phyloP scores from a whole-genome alignment of 2,797 vertebrate species.

The Perodicticus potto region DNA sequence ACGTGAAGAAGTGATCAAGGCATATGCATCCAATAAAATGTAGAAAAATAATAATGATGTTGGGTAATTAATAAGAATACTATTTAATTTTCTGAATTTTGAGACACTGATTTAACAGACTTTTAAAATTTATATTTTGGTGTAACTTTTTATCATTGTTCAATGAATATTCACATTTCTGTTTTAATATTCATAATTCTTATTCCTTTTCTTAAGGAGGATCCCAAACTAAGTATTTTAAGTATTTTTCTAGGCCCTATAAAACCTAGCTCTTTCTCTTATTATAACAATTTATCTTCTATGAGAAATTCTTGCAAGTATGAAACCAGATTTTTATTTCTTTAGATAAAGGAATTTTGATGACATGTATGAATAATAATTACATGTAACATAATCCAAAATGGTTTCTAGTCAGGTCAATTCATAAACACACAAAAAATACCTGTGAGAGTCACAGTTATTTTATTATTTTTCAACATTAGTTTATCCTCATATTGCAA shows the following conservation, averaged over 20 bases:
- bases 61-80: neutral
- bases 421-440: constrained; percentile 10
- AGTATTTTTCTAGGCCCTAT: neutral
- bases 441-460: neutral
- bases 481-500: neutral
- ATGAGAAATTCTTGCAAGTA: neutral
- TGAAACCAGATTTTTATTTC: neutral
- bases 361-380: neutral
- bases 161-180: neutral
- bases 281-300: neutral
- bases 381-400: neutral
- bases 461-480: neutral
- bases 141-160: neutral
- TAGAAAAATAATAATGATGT: neutral
- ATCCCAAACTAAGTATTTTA: neutral
- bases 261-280: neutral
- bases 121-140: constrained; percentile 19
- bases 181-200: neutral
- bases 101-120: neutral
- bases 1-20: neutral
- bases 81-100: constrained; percentile 14
- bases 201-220: neutral
- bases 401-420: neutral
- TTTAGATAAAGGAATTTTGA: constrained; percentile 21
- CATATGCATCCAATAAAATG: neutral